phyloP scores from a whole-genome alignment of 2,113 vertebrate genomes.

The Garra rufa region DNA sequence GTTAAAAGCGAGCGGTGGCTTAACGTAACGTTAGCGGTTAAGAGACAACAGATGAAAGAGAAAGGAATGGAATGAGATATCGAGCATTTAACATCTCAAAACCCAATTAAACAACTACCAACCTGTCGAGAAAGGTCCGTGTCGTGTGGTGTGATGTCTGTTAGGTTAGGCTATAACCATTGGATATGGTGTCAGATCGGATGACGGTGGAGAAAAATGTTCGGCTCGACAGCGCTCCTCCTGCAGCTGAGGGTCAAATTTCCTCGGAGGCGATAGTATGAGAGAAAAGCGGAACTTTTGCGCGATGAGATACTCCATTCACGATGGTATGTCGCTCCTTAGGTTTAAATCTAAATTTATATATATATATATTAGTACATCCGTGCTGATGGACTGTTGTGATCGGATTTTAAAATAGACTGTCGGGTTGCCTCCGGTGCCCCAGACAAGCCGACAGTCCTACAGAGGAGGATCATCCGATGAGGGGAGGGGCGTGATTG shows the following conservation, averaged over 20 bases:
- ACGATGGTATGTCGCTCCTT: constrained; percentile 46
- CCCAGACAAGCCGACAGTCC: not conserved
- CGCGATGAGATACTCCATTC: constrained; percentile 68
- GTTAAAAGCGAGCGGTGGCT: not conserved
- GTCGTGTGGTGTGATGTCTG: not conserved
- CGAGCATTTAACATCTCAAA: not conserved
- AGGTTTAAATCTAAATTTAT: not conserved
- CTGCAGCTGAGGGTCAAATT: constrained; percentile 50
- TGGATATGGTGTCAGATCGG: constrained; percentile 35
- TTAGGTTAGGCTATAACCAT: constrained; percentile 33
- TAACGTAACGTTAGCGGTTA: too few species aligned
- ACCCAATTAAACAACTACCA: not conserved
- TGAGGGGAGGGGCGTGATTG: constrained; percentile 9
- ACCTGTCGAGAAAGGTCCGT: constrained; percentile 4
- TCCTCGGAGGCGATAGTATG: constrained; percentile 38
- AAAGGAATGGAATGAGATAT: not conserved
- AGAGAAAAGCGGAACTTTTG: constrained; percentile 26
- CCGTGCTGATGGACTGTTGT: not conserved
- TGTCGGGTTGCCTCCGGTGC: not conserved
- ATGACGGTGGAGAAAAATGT: constrained; percentile 45
- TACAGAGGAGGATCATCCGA: constrained; percentile 32
- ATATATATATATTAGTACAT: not conserved
- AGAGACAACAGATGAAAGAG: not conserved
- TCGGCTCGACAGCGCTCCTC: constrained; percentile 46
- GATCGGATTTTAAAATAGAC: not conserved